Evolutionary conservation across 92 coral and sea anemone genomes (phyloP).

Genomic region (Epizoanthus scotinus): DNA sequence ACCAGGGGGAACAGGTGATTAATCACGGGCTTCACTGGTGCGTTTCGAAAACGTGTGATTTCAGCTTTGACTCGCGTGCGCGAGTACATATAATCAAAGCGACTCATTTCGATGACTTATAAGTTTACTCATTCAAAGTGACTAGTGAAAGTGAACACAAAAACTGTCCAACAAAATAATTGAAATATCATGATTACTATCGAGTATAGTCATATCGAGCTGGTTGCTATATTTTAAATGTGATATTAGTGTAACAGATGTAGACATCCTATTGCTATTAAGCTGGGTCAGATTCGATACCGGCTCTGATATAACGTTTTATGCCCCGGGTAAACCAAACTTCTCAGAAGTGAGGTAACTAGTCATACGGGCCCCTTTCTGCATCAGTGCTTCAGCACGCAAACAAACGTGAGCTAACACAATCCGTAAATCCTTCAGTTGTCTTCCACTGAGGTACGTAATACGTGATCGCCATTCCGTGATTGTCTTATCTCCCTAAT

Average conservation of each 20-base stretch:
- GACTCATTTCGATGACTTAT: background rate
- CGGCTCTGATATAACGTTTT: too few relatives aligned
- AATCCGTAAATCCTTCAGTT: slow-evolving; percentile 20
- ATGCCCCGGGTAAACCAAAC: too few relatives aligned
- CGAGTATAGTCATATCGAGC: too few relatives aligned
- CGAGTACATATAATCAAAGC: background rate
- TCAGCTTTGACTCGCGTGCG: slow-evolving; percentile 32
- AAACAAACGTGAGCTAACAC: slow-evolving; percentile 28
- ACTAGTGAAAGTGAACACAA: background rate
- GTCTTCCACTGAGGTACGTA: background rate
- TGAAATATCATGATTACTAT: too few relatives aligned
- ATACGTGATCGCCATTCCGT: background rate
- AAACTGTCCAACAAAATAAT: too few relatives aligned
- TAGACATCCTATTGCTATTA: too few relatives aligned
- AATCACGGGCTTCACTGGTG: slow-evolving; percentile 54
- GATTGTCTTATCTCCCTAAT: background rate
- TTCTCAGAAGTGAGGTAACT: background rate
- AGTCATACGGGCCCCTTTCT: slow-evolving; percentile 11
- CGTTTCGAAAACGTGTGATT: slow-evolving; percentile 64
- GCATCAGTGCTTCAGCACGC: slow-evolving; percentile 41
- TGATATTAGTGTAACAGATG: too few relatives aligned
- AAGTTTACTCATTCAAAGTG: background rate
- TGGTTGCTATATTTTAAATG: too few relatives aligned
- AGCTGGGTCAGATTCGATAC: too few relatives aligned
- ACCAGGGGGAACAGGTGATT: slow-evolving; percentile 84